These are phyloP conservation scores for Acanthoscelides obtectus DNA, from an alignment of 2,888 invertebrate species.

Conservation along the genomic window DNA sequence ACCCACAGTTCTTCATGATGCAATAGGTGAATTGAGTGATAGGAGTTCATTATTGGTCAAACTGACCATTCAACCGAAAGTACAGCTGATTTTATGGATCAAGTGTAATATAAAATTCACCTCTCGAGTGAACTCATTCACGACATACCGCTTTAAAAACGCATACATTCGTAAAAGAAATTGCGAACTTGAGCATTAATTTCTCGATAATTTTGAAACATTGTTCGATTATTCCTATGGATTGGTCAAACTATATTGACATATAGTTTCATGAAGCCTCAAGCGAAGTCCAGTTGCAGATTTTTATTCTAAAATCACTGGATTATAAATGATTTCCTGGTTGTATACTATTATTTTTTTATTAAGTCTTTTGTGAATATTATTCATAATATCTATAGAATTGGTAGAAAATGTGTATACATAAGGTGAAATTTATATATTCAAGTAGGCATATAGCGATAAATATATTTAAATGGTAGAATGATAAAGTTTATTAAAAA, in stretches of 20 bases:
- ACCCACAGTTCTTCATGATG: too few relatives aligned
- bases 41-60: too few relatives aligned
- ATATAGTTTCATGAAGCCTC: neutral
- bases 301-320: neutral
- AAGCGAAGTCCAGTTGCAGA: neutral
- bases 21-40: too few relatives aligned
- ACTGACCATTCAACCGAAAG: too few relatives aligned
- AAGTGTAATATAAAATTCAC: too few relatives aligned
- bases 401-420: neutral
- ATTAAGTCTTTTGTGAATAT: neutral
- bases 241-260: neutral
- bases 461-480: neutral
- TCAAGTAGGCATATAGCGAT: neutral
- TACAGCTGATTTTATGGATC: too few relatives aligned
- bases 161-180: too few relatives aligned
- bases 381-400: neutral
- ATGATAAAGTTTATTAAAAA: neutral
- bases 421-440: neutral
- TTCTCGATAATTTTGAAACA: too few relatives aligned
- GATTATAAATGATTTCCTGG: neutral
- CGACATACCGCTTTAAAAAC: too few relatives aligned
- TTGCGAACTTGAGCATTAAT: too few relatives aligned
- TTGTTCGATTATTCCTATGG: neutral
- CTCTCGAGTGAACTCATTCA: too few relatives aligned
- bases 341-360: neutral